phyloP scores from a whole-genome alignment of 2,888 invertebrate species.

The Pegoplata infirma region DNA sequence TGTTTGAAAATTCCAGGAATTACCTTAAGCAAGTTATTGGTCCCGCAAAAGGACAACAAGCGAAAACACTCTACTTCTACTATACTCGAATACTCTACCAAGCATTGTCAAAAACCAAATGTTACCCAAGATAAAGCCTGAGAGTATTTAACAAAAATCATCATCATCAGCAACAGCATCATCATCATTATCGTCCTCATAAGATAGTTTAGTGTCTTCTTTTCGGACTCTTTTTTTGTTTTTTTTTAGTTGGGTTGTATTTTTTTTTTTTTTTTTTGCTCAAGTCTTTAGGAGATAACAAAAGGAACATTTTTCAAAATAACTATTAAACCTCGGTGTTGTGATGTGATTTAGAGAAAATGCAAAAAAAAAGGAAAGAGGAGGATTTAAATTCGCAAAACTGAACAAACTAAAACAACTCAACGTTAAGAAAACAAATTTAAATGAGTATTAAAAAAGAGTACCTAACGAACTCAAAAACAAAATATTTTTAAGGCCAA shows the following conservation, averaged over 20 bases:
- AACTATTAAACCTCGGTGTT: conserved; percentile 7
- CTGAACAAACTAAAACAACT: conserved; percentile 22
- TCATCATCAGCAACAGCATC: neutral
- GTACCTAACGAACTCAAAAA: neutral
- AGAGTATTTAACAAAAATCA: conserved; percentile 5
- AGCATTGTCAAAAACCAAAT: too few relatives aligned
- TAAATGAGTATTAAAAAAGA: neutral
- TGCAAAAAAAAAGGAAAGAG: conserved; percentile 18
- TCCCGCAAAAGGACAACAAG: conserved; percentile 58
- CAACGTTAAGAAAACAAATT: neutral
- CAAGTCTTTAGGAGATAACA: conserved; percentile 37
- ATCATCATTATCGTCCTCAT: conserved; percentile 2
- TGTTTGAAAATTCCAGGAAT: conserved; percentile 63
- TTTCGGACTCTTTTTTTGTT: conserved; percentile 37
- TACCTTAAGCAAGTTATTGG: conserved; percentile 62
- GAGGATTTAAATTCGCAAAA: conserved; percentile 33
- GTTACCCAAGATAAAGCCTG: neutral
- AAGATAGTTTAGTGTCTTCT: conserved; percentile 20
- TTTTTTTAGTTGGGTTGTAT: too few relatives aligned
- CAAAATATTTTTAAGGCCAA: neutral
- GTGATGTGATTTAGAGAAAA: conserved; percentile 20
- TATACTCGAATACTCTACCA: too few relatives aligned
- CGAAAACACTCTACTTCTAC: conserved; percentile 8
- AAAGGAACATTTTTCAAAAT: conserved; percentile 46
- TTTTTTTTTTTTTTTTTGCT: conserved; percentile 4